Evolutionary conservation across 1,140 invertebrate species (phyloP), one percentile per base, ranked within the genome.

Genomic region (Globodera ellingtonae): DNA sequence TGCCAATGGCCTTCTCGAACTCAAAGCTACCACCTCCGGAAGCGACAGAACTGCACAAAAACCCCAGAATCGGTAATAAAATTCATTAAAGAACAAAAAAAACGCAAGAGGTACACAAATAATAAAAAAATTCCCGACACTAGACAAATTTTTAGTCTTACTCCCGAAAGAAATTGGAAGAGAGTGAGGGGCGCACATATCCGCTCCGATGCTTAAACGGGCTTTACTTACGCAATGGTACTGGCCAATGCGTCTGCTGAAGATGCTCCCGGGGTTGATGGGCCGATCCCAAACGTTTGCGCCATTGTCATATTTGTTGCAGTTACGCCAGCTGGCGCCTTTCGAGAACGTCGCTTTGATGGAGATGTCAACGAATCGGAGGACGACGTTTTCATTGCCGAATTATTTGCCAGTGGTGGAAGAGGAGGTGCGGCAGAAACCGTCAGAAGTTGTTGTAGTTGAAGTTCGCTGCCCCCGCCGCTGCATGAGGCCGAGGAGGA

Each of bases 1-100:
- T 67, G 24, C 75, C 75, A 35, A 69, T 67, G 62, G 48, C 48
- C 24, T 77, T 62, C 69, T 77, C 75, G 47, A 77, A 65, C 13
- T 77, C 75, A 10, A 77, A 69, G 47, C 59, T 77, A 8, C 75
- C 75, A 3, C 75, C 75, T 24, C 75, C 75, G 6, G 75, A 77
- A 24, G 75, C 75, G 18, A 77, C 75, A 50, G 75, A 77, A 69
- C 75, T 77, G 35, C 5, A 69, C 8, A 76, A 46, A 76, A 8
- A 13, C n/a, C 35, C 35, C 6, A 69, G 59, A 15, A 15, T 3
- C 13, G 3, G 21, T 21, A 65, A 15, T 65, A 21, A 65, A 65
- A 65, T 13, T 65, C 10, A 10, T 44, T 10, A 24, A 69, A 69
- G 1, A 8, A 69, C n/a, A 13, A 24, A 24, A 24, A 24, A 24